phyloP scores from a whole-genome alignment of 2,113 vertebrate genomes.

The Uria lomvia region DNA sequence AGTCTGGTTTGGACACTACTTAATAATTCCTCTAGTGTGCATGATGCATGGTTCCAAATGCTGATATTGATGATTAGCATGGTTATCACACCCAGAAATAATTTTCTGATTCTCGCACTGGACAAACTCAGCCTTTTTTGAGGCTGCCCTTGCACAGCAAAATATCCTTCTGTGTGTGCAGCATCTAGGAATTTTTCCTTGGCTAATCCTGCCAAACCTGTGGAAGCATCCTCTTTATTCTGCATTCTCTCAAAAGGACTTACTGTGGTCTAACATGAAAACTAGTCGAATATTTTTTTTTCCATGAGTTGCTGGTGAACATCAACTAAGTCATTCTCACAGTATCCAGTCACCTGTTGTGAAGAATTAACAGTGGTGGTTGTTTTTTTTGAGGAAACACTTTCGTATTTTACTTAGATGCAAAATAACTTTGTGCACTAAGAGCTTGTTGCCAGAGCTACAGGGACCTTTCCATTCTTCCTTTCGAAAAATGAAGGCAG shows the following conservation, averaged over 20 bases:
- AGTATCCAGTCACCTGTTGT: not conserved
- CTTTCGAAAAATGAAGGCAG: not conserved
- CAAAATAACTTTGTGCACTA: not conserved
- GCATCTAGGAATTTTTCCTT: not conserved
- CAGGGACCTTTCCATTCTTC: not conserved
- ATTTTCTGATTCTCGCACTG: not conserved
- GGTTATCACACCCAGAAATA: not conserved
- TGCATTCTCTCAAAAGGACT: not conserved
- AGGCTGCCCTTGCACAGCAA: not conserved
- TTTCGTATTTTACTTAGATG: slow-evolving; percentile 7
- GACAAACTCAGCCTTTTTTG: not conserved
- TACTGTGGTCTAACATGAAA: not conserved
- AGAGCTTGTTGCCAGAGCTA: not conserved
- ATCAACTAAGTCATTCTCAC: not conserved
- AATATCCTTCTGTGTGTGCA: not conserved
- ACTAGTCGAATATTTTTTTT: not conserved
- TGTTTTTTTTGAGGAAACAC: not conserved
- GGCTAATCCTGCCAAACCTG: not conserved
- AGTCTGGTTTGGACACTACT: not conserved
- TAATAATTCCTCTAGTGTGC: not conserved
- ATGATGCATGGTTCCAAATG: accelerated
- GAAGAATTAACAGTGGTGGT: not conserved
- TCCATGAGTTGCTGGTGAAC: not conserved
- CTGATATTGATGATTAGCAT: not conserved
- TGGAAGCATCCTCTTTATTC: not conserved